Conservation (phyloP, 2,888 invertebrate genomes). For the Trachelus troglodyta region DNA sequence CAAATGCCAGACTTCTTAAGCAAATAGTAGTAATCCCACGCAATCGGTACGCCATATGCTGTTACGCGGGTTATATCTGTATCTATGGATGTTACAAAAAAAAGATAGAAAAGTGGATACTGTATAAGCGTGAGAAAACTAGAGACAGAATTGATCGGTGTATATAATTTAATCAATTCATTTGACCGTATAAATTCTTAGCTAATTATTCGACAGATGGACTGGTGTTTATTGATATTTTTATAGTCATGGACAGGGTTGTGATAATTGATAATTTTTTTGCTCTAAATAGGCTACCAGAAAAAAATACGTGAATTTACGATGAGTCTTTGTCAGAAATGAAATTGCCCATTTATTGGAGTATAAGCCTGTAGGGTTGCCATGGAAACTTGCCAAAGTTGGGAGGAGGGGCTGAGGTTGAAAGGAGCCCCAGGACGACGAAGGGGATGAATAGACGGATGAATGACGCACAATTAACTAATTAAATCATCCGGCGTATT, state of each 20-base stretch:
- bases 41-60: constrained; percentile 31
- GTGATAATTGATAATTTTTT: background rate
- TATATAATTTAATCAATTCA: too few relatives aligned
- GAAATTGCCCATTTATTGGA: constrained; percentile 5
- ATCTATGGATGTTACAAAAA: constrained; percentile 1
- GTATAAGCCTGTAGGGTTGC: constrained; percentile 44
- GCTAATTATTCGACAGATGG: background rate
- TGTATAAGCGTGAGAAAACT: background rate
- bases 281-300: background rate
- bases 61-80: background rate
- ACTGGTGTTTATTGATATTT: background rate
- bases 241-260: background rate
- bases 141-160: background rate
- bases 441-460: constrained; percentile 65
- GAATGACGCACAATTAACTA: constrained; percentile 66
- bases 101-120: constrained; percentile 4
- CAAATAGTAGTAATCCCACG: constrained; percentile 28
- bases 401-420: constrained; percentile 39
- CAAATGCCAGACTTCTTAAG: constrained; percentile 25
- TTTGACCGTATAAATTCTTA: background rate
- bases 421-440: constrained; percentile 29
- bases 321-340: background rate
- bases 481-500: constrained; percentile 64
- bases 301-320: background rate
- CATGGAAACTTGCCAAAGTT: constrained; percentile 50